phyloP scores from a whole-genome alignment of 2,888 invertebrate genomes.

The Nebria salina region DNA sequence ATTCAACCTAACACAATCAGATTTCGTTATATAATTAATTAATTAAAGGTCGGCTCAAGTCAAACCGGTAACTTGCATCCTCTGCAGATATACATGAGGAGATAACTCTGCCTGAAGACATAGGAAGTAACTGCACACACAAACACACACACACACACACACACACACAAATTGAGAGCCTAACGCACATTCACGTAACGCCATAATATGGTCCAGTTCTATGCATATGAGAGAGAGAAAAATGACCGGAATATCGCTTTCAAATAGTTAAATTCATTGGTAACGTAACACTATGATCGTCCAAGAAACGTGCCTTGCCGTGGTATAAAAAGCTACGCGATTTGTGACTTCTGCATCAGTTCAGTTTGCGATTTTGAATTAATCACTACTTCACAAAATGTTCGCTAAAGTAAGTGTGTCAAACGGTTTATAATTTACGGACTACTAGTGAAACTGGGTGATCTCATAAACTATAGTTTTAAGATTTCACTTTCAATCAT shows the following conservation, averaged over 20 bases:
- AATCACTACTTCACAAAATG: conserved; percentile 19
- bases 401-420: conserved; percentile 32
- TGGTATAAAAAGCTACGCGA: conserved; percentile 29
- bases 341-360: conserved; percentile 25
- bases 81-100: not conserved
- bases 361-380: conserved; percentile 16
- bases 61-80: conserved; percentile 20
- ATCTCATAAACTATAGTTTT: not conserved
- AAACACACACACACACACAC: conserved; percentile 1
- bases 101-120: conserved; percentile 18
- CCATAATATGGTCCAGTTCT: conserved; percentile 30
- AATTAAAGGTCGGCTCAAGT: conserved; percentile 29
- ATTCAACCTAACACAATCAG: not conserved
- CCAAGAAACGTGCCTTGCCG: conserved; percentile 9
- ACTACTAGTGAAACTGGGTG: not conserved
- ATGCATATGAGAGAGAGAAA: conserved; percentile 11
- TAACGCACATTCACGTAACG: conserved; percentile 22
- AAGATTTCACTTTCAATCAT: not conserved
- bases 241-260: conserved; percentile 43
- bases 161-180: conserved; percentile 22
- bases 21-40: conserved; percentile 18
- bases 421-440: not conserved
- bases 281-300: conserved; percentile 34
- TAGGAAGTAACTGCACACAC: conserved; percentile 32
- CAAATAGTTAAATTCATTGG: conserved; percentile 34